Evolutionary conservation across 2,113 vertebrate species (phyloP).

Genomic region (Ceyx cyanopectus): DNA sequence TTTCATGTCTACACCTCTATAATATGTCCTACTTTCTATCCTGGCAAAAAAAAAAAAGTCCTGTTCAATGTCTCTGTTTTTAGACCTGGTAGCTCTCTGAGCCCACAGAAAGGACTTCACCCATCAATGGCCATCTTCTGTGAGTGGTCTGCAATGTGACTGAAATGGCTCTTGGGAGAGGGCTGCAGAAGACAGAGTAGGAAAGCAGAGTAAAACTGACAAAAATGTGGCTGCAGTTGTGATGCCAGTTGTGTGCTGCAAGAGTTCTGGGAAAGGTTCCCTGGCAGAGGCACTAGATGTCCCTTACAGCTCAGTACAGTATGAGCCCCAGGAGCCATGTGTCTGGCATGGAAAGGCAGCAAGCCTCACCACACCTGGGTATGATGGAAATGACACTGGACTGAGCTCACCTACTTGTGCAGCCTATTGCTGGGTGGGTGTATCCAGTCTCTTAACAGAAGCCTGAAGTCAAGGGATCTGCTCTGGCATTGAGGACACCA

Average conservation of each 20-base stretch:
- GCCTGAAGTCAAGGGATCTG: neutral
- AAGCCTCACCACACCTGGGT: neutral
- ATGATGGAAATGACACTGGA: neutral
- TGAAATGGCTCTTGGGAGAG: neutral
- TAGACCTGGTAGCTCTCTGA: neutral
- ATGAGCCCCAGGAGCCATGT: neutral
- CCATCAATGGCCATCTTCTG: neutral
- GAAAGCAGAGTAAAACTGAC: neutral
- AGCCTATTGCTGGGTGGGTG: neutral
- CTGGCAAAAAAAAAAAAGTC: neutral
- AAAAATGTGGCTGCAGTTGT: neutral
- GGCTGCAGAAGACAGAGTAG: neutral
- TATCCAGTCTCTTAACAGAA: neutral
- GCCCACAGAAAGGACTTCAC: neutral
- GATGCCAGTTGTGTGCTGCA: neutral
- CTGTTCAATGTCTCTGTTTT: neutral
- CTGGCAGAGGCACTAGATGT: neutral
- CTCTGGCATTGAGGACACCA: neutral
- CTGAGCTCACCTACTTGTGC: neutral
- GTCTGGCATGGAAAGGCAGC: neutral
- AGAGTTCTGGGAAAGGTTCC: neutral
- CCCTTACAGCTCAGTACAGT: neutral
- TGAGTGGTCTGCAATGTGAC: neutral
- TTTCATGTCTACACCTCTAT: neutral
- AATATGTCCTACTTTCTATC: neutral